Base-by-base conservation (phyloP, 2,888 invertebrate species). In the Pandemis corylana region DNA sequence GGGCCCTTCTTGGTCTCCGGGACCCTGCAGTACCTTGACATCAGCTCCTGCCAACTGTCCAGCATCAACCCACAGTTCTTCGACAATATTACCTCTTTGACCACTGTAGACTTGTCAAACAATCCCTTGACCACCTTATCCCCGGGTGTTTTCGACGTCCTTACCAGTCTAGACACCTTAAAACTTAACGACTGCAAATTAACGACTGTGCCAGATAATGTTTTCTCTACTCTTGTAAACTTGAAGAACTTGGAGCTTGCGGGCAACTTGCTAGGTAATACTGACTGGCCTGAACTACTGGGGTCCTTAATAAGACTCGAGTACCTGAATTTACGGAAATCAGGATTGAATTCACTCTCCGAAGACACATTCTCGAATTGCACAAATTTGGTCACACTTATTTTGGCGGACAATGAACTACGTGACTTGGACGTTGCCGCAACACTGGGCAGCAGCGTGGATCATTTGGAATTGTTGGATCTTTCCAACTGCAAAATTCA, bases 401-500 rank as follows among this genome's bases (percentile, higher is more conserved):
- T 96, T 75, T 89, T 97, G 66, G 96, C 96, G 5, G 95, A 96
- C 80, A 97, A 97, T 82, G 95, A 96, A 82, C 87, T 97, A 69
- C 93, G 93, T 65, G 95, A 96, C 79, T 89, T 96, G 73, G 96
- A 96, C 80, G 95, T 96, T 15, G 95, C 95, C 20, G 95, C 93
- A 12, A 96, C 96, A 2, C 89, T 96, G 42, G 96, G 96, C 12
- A 95, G 95, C 78, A 96, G 96, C 85, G 90, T 96, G 20, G 95
- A 95, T 80, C 95, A 95, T 83, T 90, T 97, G 66, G 96, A 96
- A 81, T 92, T 95, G 65, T 86, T 97, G 71, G 96, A 97, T 88
- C 87, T 97, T 75, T 96, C 96, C 0, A 95, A 96, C 82, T 97
- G 97, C 83, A 95, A 95, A 84, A 94, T 97, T 75, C 95, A 95